Evolutionary conservation across 2,888 invertebrate genomes (phyloP).

Genomic region (Athalia circularis): DNA sequence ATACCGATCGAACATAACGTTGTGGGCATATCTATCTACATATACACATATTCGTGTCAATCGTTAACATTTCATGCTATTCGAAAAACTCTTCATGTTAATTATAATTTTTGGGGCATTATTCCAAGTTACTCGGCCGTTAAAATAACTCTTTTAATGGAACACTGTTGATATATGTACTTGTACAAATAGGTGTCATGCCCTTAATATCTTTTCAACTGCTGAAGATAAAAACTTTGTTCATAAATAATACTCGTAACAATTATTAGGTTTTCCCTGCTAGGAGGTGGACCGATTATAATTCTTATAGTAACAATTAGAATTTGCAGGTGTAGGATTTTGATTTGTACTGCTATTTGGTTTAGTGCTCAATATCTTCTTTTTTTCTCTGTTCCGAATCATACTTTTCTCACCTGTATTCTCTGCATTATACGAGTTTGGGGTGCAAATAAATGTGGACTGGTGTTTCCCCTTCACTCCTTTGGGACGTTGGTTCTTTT

Average conservation of each 20-base stretch:
- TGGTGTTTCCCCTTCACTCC: conserved; percentile 23
- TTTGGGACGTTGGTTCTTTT: conserved; percentile 4
- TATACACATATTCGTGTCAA: too few species aligned
- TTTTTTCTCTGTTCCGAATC: conserved; percentile 6
- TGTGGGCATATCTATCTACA: too few species aligned
- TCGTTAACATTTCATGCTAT: too few species aligned
- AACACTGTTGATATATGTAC: conserved; percentile 6
- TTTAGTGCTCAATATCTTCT: conserved; percentile 1
- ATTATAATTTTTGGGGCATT: background rate
- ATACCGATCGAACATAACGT: too few species aligned
- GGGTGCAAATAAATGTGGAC: conserved; percentile 4
- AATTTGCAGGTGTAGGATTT: conserved; percentile 8
- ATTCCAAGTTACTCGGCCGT: background rate
- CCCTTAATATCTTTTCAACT: too few species aligned
- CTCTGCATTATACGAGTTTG: background rate
- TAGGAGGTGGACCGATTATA: conserved; percentile 33
- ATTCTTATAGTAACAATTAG: conserved; percentile 33
- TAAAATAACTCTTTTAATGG: background rate
- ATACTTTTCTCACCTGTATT: background rate
- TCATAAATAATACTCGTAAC: too few species aligned
- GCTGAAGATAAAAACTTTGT: too few species aligned
- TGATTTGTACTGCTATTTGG: conserved; percentile 14
- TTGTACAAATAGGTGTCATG: too few species aligned
- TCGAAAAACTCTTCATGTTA: background rate
- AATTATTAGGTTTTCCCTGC: conserved; percentile 20